Evolutionary conservation across 2,888 invertebrate species (phyloP).

Genomic region (Silvanus unidentatus): DNA sequence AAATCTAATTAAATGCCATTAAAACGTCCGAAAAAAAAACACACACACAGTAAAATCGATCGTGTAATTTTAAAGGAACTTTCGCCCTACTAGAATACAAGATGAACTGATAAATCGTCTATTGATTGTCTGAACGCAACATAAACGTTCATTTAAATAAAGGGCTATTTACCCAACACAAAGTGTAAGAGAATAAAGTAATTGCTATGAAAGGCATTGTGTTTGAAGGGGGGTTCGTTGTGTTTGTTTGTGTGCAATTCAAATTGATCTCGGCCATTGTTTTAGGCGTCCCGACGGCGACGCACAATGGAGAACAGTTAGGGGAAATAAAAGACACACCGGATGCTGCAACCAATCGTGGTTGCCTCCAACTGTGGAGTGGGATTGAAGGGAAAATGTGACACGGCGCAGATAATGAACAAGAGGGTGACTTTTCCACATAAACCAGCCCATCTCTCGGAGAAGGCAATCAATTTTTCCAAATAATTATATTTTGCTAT

Average conservation of each 20-base stretch:
- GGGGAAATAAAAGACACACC: conserved; percentile 28
- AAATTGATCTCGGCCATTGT: conserved; percentile 22
- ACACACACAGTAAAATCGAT: no score
- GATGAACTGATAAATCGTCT: conserved; percentile 9
- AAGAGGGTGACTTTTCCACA: neutral
- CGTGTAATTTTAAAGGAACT: neutral
- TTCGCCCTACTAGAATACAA: neutral
- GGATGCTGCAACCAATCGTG: conserved; percentile 39
- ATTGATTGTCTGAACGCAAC: conserved; percentile 19
- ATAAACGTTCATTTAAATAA: conserved; percentile 17
- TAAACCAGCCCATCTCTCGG: neutral
- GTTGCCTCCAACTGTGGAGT: conserved; percentile 1
- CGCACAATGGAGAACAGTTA: conserved; percentile 22
- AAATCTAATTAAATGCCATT: no score
- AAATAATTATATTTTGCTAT: neutral
- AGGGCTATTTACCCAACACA: neutral
- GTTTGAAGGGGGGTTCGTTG: neutral
- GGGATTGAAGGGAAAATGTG: conserved; percentile 2
- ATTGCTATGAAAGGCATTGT: conserved; percentile 8
- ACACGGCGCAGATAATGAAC: conserved; percentile 4
- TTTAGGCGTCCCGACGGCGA: conserved; percentile 32
- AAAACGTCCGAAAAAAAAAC: no score
- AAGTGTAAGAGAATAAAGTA: conserved; percentile 4
- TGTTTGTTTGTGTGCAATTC: neutral
- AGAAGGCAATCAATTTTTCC: neutral